Base-by-base conservation (phyloP, 2,113 vertebrate genomes). In the Solenodon paradoxus region DNA sequence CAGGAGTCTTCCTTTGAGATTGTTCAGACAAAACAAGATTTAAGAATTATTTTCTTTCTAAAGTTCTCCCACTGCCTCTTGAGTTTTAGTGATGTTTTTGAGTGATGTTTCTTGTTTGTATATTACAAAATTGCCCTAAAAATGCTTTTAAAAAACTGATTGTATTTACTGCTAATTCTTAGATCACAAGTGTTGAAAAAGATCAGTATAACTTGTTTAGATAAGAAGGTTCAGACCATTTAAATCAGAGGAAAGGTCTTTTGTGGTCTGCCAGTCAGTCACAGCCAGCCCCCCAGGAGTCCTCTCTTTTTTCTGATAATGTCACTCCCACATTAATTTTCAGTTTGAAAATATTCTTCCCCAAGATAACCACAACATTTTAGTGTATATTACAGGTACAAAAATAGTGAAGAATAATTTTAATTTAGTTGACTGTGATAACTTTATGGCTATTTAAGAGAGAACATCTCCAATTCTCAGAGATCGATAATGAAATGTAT, bases 51-150 rank as follows among this genome's bases (percentile, higher is more conserved):
- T 89, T 91, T 75, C 75, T 78, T 77, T 40, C 35, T 88, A 68
- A 88, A 93, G 42, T 10, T 91, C 95, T 85, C 66, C 64, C 12
- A 32, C 74, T 96, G 53, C 68, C 47, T 75, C 81, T 55, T 78
- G 47, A 85, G 64, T 78, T 74, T 93, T 80, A 84, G 19, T 79
- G 81, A 28, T 7, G 7, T 40, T 79, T 35, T 2, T 51, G 5
- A 22, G 55, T 55, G 16, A 32, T 51, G 66, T 47, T 11, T 72
- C 49, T 69, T 79, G 11, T 68, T 89, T 85, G 40, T 88, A 20
- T 82, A 59, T 90, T 84, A 71, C 17, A 66, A 83, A 90, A 51
- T 35, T 90, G 11, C 51, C 38, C 28, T 11, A 12, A 71, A 94
- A 77, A 59, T 57, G 24, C 2, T 80, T 75, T 55, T 22, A 32